Percentiles rank a stretch among this genome's conserved stretches.
Conservation (phyloP, 2,797 vertebrate species). For the Synanceia verrucosa region DNA sequence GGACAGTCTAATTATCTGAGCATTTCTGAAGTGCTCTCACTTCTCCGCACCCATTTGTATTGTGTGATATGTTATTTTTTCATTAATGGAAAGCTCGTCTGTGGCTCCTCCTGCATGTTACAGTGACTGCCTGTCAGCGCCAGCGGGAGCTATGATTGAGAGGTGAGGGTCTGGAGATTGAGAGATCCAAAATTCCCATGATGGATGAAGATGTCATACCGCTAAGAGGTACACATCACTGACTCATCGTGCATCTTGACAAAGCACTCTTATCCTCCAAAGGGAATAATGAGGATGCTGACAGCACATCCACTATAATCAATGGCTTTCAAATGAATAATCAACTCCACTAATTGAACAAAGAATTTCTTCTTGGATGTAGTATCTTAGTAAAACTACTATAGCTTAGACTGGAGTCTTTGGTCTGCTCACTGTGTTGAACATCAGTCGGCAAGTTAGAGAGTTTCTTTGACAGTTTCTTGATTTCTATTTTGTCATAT, state of each 20-base stretch:
- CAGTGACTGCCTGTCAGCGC: constrained; percentile 80
- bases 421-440: not conserved
- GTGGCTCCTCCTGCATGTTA: constrained; percentile 76
- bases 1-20: constrained; percentile 89
- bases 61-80: constrained; percentile 88
- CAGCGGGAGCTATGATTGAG: constrained; percentile 78
- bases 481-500: not conserved
- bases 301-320: constrained; percentile 77
- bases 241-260: constrained; percentile 79
- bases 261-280: constrained; percentile 81
- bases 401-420: constrained; percentile 10
- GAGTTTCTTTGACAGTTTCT: not conserved
- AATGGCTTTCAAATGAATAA: constrained; percentile 78
- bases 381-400: constrained; percentile 31
- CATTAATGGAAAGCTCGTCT: constrained; percentile 86
- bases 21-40: constrained; percentile 88
- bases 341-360: constrained; percentile 78
- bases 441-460: not conserved
- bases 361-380: constrained; percentile 63
- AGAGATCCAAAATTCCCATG: constrained; percentile 85
- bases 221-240: constrained; percentile 84
- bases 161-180: constrained; percentile 71
- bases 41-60: constrained; percentile 85
- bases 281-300: constrained; percentile 90
- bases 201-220: constrained; percentile 83